A percentile compares a stretch with the other conserved stretches of the same genome.
These are phyloP conservation scores for Leucophenga maculata DNA, from an alignment of 2,888 invertebrate species.

Conservation along the genomic window DNA sequence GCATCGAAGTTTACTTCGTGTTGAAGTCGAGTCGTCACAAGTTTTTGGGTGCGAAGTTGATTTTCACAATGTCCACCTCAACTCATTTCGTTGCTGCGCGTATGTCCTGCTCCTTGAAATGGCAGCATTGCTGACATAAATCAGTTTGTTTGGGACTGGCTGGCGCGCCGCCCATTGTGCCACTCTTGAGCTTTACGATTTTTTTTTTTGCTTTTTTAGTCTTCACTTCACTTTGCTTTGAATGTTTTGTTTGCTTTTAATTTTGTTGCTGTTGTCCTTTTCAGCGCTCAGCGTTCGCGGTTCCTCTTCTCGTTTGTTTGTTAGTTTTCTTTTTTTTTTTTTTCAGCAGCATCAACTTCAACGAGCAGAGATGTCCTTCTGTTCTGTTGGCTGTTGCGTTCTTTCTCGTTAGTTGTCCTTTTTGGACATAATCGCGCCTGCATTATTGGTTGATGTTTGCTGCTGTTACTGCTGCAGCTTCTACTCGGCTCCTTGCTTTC, in stretches of 20 bases:
- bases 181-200: slow-evolving; percentile 53
- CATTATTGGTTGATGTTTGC: slow-evolving; percentile 71
- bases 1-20: slow-evolving; percentile 27
- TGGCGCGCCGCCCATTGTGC: slow-evolving; percentile 63
- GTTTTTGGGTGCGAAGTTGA: slow-evolving; percentile 41
- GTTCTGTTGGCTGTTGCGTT: slow-evolving; percentile 15
- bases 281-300: neutral
- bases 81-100: neutral
- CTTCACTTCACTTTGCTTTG: slow-evolving; percentile 36
- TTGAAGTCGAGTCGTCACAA: slow-evolving; percentile 52
- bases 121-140: slow-evolving; percentile 56
- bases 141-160: slow-evolving; percentile 44
- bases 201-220: slow-evolving; percentile 37
- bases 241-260: slow-evolving; percentile 63
- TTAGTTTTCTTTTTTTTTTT: slow-evolving; percentile 28
- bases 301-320: slow-evolving; percentile 28
- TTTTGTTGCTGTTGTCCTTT: slow-evolving; percentile 45
- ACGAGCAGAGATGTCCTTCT: slow-evolving; percentile 48
- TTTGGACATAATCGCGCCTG: slow-evolving; percentile 71
- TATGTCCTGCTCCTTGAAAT: slow-evolving; percentile 25
- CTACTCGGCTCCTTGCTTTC: slow-evolving; percentile 44
- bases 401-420: slow-evolving; percentile 26
- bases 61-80: slow-evolving; percentile 17
- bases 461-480: slow-evolving; percentile 51
- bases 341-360: slow-evolving; percentile 56